Base-by-base conservation (phyloP, 2,113 vertebrate species). In the Aphyosemion australe region DNA sequence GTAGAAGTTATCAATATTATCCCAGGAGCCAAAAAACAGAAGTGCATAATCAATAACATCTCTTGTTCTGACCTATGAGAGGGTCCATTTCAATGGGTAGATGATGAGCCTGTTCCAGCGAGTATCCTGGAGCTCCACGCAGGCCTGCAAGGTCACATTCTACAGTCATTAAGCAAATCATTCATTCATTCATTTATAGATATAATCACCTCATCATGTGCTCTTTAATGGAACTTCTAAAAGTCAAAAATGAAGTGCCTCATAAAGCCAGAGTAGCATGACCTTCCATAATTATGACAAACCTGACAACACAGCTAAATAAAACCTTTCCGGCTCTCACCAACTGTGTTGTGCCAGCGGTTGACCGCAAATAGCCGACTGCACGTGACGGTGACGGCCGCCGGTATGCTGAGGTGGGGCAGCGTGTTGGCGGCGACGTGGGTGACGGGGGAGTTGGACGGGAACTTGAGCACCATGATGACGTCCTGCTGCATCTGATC, bases 401-500 rank as follows among this genome's bases (percentile, higher is more conserved):
- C 97, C 0, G 97, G 97, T 74, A 98, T 94, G 87, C 96, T 98
- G 80, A 99, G 94, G 90, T 99, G 97, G 16, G 97, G 96, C 51
- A 99, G 93, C 0, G 97, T 99, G 91, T 99, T 99, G 85, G 97
- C 97, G 0, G 97, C 97, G 52, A 99, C 97, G 0, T 99, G 97
- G 0, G 97, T 99, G 76, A 99, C 97, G 0, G 97, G 97, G 12
- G 97, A 99, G 83, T 99, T 99, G 47, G 97, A 99, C 4, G 97
- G 97, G 73, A 99, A 99, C 93, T 99, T 99, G 74, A 99, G 94
- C 93, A 99, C 97, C 97, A 99, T 99, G 87, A 99, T 99, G 79
- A 99, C 97, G 70, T 99, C 97, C 92, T 99, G 97, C 91, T 99
- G 97, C 97, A 99, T 99, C 93, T 99, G 97, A 92, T 99, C 97